Base-by-base conservation (phyloP, 2,797 vertebrate species). In the Alcedo atthis region DNA sequence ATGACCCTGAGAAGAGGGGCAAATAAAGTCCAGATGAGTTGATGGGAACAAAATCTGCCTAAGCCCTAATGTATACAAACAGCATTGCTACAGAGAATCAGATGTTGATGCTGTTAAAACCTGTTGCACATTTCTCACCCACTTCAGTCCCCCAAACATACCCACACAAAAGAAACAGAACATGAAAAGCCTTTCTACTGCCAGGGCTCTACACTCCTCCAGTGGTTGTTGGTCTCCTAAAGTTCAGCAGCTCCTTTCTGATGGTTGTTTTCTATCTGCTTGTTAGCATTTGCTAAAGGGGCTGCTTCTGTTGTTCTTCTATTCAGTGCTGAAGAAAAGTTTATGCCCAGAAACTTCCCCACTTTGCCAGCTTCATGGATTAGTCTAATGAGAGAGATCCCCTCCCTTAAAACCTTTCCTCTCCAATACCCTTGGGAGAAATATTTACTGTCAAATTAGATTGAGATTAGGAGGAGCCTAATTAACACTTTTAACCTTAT, bases 171-270 rank as follows among this genome's bases (percentile, higher is more conserved):
- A 57, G 32, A 45, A 75, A 12, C 57, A 30, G 48, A 25, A 20
- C 22, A 10, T 74, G 53, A 81, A 81, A 90, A 80, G 83, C 35
- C 70, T 40, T 1, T 63, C 61, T 43, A 1, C 40, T 0, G 0
- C 2, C 9, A 40, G 24, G 58, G 20, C 55, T 62, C 6, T 22
- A 12, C 1, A 24, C 0, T 4, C 62, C 75, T 32, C 3, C 6
- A 26, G 73, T 91, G 69, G 91, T 94, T 81, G 53, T 43, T 4
- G 2, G 82, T 2, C 53, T 77, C 71, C 74, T 25, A 6, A 73
- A 35, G 64, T 61, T 15, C 89, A 43, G 32, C 70, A 61, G 49
- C 70, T 83, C 77, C 89, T 92, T 96, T 70, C 87, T 9, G 5
- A 64, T 1, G 12, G 59, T 17, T 6, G 2, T 82, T 95, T 95